phyloP scores from a whole-genome alignment of 2,888 invertebrate species.

The Polymixis lichenea region DNA sequence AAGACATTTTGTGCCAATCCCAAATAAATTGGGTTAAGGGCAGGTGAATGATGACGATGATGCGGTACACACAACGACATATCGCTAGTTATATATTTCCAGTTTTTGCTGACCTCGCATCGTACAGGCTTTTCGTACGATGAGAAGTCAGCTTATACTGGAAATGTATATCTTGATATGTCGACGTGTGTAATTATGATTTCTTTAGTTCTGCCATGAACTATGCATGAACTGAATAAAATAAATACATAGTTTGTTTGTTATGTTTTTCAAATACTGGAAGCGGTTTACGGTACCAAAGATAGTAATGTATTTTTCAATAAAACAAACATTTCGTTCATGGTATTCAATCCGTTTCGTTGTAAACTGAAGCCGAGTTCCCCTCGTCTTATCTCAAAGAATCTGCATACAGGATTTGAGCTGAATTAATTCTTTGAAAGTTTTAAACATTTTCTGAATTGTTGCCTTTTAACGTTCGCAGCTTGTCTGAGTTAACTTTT shows the following conservation, averaged over 20 bases:
- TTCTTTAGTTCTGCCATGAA: neutral
- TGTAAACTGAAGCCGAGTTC: slow-evolving; percentile 1
- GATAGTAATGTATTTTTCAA: neutral
- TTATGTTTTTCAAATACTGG: neutral
- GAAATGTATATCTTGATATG: too few relatives aligned
- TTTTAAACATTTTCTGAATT: slow-evolving; percentile 62
- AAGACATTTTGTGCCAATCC: too few relatives aligned
- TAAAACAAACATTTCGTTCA: neutral
- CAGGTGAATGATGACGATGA: too few relatives aligned
- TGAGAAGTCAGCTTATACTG: too few relatives aligned
- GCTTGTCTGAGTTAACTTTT: slow-evolving; percentile 42
- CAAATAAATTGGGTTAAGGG: too few relatives aligned
- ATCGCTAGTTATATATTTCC: too few relatives aligned
- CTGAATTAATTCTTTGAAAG: slow-evolving; percentile 59
- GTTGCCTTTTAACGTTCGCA: slow-evolving; percentile 51
- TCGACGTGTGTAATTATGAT: neutral
- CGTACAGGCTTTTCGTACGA: too few relatives aligned
- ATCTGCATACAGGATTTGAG: slow-evolving; percentile 63
- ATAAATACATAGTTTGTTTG: neutral
- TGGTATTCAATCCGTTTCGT: slow-evolving; percentile 17
- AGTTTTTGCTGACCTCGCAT: too few relatives aligned
- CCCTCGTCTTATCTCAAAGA: slow-evolving; percentile 38
- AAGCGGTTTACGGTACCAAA: neutral
- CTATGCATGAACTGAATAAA: neutral
- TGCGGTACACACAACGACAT: too few relatives aligned